phyloP scores from a whole-genome alignment of 2,113 vertebrate genomes.

The Nibea albiflora region DNA sequence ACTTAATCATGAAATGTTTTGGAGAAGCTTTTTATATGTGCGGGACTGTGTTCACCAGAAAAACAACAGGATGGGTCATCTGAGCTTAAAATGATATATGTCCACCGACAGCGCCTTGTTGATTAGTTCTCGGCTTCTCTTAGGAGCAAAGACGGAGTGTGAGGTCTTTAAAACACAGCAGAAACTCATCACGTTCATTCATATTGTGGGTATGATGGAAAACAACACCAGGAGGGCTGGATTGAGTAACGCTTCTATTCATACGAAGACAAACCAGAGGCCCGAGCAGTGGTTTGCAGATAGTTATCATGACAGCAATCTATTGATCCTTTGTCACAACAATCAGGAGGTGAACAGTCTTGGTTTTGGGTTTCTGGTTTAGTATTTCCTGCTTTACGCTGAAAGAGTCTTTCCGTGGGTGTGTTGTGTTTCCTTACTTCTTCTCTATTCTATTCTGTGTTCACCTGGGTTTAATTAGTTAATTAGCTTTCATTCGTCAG shows the following conservation, averaged over 20 bases:
- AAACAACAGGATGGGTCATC: background rate
- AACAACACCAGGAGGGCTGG: background rate
- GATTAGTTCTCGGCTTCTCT: background rate
- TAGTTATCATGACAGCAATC: background rate
- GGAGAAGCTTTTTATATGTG: background rate
- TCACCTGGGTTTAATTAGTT: too few species aligned
- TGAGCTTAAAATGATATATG: background rate
- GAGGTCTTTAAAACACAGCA: background rate
- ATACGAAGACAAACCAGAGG: background rate
- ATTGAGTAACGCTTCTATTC: background rate
- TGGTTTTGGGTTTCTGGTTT: too few species aligned
- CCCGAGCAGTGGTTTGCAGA: background rate
- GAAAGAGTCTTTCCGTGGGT: too few species aligned
- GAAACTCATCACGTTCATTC: too few species aligned
- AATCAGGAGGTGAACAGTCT: background rate
- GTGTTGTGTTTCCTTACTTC: too few species aligned
- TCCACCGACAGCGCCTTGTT: background rate
- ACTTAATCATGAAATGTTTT: slow-evolving; percentile 9
- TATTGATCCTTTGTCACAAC: background rate
- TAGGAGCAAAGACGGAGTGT: background rate
- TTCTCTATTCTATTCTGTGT: too few species aligned
- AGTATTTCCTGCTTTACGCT: too few species aligned
- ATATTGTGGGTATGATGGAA: background rate
- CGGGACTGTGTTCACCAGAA: background rate
- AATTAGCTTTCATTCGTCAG: too few species aligned